Base-by-base conservation (phyloP, 2,113 vertebrate genomes). In the Oncorhynchus gorbuscha region DNA sequence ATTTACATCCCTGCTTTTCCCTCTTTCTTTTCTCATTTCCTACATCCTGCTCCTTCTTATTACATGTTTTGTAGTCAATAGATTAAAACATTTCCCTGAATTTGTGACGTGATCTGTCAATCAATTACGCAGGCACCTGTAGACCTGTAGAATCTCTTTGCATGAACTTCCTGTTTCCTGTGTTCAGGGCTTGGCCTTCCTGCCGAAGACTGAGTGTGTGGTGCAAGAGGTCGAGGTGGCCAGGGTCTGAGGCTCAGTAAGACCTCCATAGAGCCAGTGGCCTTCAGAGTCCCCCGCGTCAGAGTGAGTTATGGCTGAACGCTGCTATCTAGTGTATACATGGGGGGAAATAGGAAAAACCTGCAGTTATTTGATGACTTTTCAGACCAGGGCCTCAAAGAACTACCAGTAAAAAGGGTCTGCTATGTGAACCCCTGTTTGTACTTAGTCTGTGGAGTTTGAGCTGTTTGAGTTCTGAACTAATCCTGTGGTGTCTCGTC, bases 221-320 rank as follows among this genome's bases (percentile, higher is more conserved):
- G 94, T 99, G 75, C 92, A 81, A 1, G 95, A 97, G 4, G 98
- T 99, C 75, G 98, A 99, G 92, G 87, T 99, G 0, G 93, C 96
- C 28, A 88, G 95, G 97, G 93, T 0, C 86, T 98, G 22, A 93
- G 97, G 78, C 95, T 99, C 9, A 93, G 95, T 39, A 95, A 95
- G 81, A 92, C 85, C 45, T 90, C 93, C 78, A 83, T 99, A 1
- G 97, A 99, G 80, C 96, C 95, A 0, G 90, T 99, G 65, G 94
- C 94, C 74, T 99, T 99, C 92, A 93, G 88, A 0, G 94, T 98
- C 51, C 98, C 97, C 0, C 93, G 98, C 0, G 94, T 99, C 81
- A 96, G 89, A 94, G 98, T 98, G 81, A 86, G 89, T 1, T 6
- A 22, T 22, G n/a, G 20, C n/a, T n/a, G 39, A 75, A 55, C 77